Evolutionary conservation across 2,888 invertebrate species (phyloP).

Genomic region (Pachliopta kotzebuea): DNA sequence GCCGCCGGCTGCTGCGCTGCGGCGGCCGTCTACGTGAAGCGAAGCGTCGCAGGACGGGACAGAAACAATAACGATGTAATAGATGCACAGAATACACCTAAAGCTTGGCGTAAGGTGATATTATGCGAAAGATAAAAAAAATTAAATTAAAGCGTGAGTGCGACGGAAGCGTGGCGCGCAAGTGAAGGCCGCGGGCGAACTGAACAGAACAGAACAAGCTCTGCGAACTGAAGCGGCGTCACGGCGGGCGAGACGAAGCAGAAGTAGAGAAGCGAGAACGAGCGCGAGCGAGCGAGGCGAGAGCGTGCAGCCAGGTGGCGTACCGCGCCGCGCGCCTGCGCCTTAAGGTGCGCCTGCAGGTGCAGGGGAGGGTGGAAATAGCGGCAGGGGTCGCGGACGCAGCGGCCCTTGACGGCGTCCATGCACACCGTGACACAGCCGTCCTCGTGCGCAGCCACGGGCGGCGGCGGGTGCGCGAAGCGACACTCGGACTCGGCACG

Average conservation of each 20-base stretch:
- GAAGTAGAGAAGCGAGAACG: slow-evolving; percentile 75
- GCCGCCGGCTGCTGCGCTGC: slow-evolving; percentile 83
- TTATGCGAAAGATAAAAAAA: slow-evolving; percentile 77
- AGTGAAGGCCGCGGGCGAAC: slow-evolving; percentile 51
- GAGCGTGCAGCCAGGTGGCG: slow-evolving; percentile 84
- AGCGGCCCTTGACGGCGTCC: slow-evolving; percentile 99
- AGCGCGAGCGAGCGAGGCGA: slow-evolving; percentile 52
- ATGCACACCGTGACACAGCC: slow-evolving; percentile 99
- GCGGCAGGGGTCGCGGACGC: slow-evolving; percentile 99
- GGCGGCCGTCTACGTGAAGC: slow-evolving; percentile 79
- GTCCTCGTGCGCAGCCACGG: slow-evolving; percentile 97
- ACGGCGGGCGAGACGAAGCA: slow-evolving; percentile 76
- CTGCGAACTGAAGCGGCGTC: slow-evolving; percentile 77
- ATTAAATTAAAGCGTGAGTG: slow-evolving; percentile 79
- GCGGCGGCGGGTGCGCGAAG: slow-evolving; percentile 99
- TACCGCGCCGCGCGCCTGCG: slow-evolving; percentile 97
- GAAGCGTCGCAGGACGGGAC: slow-evolving; percentile 80
- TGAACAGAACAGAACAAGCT: slow-evolving; percentile 74
- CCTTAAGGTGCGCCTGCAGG: slow-evolving; percentile 99
- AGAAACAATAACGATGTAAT: slow-evolving; percentile 81
- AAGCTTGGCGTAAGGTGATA: slow-evolving; percentile 78
- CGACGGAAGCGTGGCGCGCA: slow-evolving; percentile 79
- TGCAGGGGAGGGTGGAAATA: slow-evolving; percentile 99
- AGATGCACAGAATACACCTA: slow-evolving; percentile 81
- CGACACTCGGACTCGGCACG: slow-evolving; percentile 98